Percentiles rank a stretch among this genome's conserved stretches.
phyloP scores from a whole-genome alignment of 2,113 vertebrate species.

The Glaucidium brasilianum region DNA sequence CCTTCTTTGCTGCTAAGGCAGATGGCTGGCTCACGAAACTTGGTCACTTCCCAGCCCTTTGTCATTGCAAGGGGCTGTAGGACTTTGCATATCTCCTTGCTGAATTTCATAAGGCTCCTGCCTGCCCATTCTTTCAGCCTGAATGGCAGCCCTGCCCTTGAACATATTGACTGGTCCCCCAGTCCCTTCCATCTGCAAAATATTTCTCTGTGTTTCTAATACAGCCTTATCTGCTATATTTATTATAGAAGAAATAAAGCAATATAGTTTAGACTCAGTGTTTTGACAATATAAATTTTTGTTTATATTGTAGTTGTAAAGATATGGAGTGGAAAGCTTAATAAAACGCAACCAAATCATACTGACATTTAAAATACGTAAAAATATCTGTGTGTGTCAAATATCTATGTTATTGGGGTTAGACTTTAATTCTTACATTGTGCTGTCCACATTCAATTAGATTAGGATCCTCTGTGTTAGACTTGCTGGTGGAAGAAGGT shows the following conservation, averaged over 20 bases:
- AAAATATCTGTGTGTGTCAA: not conserved
- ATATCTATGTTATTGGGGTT: not conserved
- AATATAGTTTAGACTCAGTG: not conserved
- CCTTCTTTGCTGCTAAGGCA: not conserved
- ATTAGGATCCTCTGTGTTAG: not conserved
- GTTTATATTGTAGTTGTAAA: not conserved
- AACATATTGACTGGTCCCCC: not conserved
- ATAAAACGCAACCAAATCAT: not conserved
- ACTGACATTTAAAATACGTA: not conserved
- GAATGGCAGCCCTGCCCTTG: not conserved
- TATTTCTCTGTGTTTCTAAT: not conserved
- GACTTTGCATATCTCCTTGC: not conserved
- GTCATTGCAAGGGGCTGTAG: not conserved
- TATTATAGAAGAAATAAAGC: not conserved
- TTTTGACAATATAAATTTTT: not conserved
- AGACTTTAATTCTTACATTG: not conserved
- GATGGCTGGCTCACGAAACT: fast-evolving
- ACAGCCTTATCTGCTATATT: not conserved
- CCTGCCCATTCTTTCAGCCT: not conserved
- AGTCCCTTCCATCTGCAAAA: not conserved
- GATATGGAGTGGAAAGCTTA: not conserved
- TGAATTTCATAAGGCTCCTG: not conserved
- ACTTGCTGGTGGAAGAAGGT: not conserved
- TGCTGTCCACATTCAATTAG: not conserved
- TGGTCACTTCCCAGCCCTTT: not conserved